Evolutionary conservation across 2,113 vertebrate species (phyloP).

Genomic region (Sterna hirundo): DNA sequence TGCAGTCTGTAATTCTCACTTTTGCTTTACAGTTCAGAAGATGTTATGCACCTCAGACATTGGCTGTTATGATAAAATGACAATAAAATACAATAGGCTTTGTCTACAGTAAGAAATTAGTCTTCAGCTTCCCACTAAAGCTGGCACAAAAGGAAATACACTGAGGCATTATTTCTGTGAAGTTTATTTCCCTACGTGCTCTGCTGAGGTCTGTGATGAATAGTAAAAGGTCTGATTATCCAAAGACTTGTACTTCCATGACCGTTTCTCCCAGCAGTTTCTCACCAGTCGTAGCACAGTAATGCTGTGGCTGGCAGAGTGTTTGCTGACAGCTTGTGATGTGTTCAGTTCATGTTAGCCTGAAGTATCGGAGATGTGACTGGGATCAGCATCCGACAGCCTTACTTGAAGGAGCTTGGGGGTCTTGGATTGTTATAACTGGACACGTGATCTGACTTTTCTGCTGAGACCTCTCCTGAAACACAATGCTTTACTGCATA

Average conservation of each 20-base stretch:
- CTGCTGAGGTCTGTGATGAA: conserved; percentile 58
- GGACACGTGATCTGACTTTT: conserved; percentile 27
- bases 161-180: background rate
- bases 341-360: background rate
- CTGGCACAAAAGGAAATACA: background rate
- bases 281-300: background rate
- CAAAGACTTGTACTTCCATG: background rate
- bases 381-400: conserved; percentile 31
- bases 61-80: background rate
- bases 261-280: conserved; percentile 44
- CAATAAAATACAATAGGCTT: background rate
- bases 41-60: background rate
- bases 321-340: conserved; percentile 49
- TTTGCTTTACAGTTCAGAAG: background rate
- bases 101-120: background rate
- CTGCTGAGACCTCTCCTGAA: conserved; percentile 39
- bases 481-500: background rate
- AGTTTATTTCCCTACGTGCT: background rate
- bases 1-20: background rate
- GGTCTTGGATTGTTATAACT: background rate
- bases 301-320: conserved; percentile 11
- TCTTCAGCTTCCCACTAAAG: background rate
- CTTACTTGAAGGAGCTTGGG: background rate
- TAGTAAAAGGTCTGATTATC: conserved; percentile 63
- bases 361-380: background rate